A percentile compares a stretch with the other conserved stretches of the same genome.
Evolutionary conservation across 2,113 vertebrate species (phyloP).

Genomic region (Fregata magnificens): DNA sequence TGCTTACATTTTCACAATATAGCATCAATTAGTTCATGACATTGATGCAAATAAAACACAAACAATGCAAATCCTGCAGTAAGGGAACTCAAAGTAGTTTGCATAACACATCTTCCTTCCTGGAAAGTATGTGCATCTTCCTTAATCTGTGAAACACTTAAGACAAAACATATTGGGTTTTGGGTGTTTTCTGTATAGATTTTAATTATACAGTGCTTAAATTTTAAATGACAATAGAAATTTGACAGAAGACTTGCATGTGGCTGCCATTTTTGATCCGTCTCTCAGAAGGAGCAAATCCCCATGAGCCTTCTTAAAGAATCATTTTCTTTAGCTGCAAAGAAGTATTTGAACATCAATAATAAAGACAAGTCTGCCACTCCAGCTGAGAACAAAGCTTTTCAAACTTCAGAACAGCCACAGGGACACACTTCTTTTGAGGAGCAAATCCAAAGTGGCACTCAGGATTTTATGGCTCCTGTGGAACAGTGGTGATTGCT

Average conservation of each 20-base stretch:
- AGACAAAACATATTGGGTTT: background rate
- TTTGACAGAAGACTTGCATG: background rate
- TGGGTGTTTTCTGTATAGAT: background rate
- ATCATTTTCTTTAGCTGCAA: background rate
- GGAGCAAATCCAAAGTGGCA: slow-evolving; percentile 1
- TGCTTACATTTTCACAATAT: background rate
- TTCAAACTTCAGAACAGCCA: slow-evolving; percentile 12
- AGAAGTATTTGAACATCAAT: slow-evolving; percentile 30
- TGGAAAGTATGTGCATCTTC: background rate
- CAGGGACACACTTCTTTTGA: background rate
- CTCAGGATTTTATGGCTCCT: background rate
- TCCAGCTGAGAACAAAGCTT: slow-evolving; percentile 45
- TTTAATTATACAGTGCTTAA: background rate
- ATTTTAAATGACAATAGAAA: background rate
- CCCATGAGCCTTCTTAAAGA: background rate
- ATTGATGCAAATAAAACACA: background rate
- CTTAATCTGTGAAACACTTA: background rate
- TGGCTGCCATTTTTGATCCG: background rate
- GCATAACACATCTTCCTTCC: background rate
- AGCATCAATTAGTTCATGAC: background rate
- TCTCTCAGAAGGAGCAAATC: background rate
- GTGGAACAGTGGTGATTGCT: background rate
- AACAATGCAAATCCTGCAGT: background rate
- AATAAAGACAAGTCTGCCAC: slow-evolving; percentile 2
- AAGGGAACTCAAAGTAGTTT: background rate